Base-by-base conservation (phyloP, 1,140 invertebrate species). In the Drosophila triauraria region DNA sequence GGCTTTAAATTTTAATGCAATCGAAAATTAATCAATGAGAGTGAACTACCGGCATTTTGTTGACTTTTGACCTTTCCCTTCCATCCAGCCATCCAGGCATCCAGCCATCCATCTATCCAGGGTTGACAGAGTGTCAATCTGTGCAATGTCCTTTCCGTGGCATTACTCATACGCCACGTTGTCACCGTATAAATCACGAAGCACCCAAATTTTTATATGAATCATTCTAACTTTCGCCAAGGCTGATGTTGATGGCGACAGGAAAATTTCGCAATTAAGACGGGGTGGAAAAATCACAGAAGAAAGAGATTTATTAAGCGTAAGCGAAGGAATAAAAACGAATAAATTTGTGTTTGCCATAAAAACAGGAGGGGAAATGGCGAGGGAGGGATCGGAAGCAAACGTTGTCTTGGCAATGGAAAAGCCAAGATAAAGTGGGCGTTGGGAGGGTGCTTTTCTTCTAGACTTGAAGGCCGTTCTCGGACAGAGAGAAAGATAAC, bases 221-320 rank as follows among this genome's bases (percentile, higher is more conserved):
- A 81, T 82, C 81, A 78, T 78, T 64, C 48, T 48, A 61, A 72
- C 59, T 76, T 58, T 59, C n/a, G 35, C 27, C 17, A 42, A 40
- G 53, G 40, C 65, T 53, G 46, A 40, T 43, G 38, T 56, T 35
- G 46, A 46, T 30, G 48, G 43, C 64, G 50, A 71, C 54, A 48
- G 59, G 61, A 35, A 71, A 78, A 78, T 60, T 59, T 23, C 43
- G 47, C 51, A 64, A 75, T 75, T 61, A 56, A 27, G 51, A 65
- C 46, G 32, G 62, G 23, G n/a, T n/a, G 46, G 38, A 70, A 51
- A 75, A 81, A 61, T 58, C 51, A 68, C 63, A 65, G 47, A 32
- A 72, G 43, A 58, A 68, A 44, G 82, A 85, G 75, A 86, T 86
- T 81, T 86, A 78, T 85, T 75, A 71, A 75, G 58, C 75, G 53